These are phyloP conservation scores for Nomada ruficornis DNA, from an alignment of 2,888 invertebrate genomes.

Conservation along the genomic window DNA sequence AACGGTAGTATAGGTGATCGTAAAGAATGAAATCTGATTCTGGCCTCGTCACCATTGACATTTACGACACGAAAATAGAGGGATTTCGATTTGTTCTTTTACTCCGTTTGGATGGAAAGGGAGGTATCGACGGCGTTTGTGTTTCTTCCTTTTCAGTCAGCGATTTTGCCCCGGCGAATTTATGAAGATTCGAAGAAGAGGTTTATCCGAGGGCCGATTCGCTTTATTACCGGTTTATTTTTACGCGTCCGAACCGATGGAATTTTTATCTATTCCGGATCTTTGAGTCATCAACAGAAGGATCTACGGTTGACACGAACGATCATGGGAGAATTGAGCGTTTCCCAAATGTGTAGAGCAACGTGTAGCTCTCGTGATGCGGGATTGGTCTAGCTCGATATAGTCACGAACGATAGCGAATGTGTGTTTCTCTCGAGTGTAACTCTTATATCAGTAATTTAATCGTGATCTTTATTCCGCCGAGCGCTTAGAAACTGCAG, in stretches of 20 bases:
- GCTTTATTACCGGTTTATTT: slow-evolving; percentile 34
- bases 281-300: slow-evolving; percentile 12
- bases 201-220: slow-evolving; percentile 5
- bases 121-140: not conserved
- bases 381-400: slow-evolving; percentile 41
- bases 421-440: slow-evolving; percentile 24
- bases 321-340: slow-evolving; percentile 21
- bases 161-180: slow-evolving; percentile 10
- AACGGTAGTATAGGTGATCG: slow-evolving; percentile 53
- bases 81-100: slow-evolving; percentile 32
- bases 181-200: not conserved
- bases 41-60: slow-evolving; percentile 45
- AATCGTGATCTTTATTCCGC: slow-evolving; percentile 36
- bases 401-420: slow-evolving; percentile 31
- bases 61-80: slow-evolving; percentile 45
- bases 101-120: not conserved
- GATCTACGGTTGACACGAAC: slow-evolving; percentile 52
- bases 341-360: slow-evolving; percentile 5
- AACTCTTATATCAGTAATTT: slow-evolving; percentile 40
- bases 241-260: slow-evolving; percentile 15
- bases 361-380: slow-evolving; percentile 13
- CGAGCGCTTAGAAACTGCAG: slow-evolving; percentile 25
- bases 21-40: slow-evolving; percentile 63
- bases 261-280: slow-evolving; percentile 24
- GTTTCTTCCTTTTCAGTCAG: not conserved